phyloP scores from a whole-genome alignment of 2,113 vertebrate species.

The Pelobates fuscus region DNA sequence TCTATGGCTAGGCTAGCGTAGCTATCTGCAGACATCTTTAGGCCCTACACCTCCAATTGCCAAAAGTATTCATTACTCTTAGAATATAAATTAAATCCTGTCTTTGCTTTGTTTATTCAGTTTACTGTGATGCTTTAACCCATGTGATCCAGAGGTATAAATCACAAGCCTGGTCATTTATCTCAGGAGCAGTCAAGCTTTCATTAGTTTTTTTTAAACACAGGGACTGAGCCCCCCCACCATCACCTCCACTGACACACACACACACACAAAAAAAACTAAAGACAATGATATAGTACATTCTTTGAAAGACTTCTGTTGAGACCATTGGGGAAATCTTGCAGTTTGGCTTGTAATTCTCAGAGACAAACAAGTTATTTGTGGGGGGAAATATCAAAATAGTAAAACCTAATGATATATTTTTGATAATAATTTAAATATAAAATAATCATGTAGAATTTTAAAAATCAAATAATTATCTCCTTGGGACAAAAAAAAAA shows the following conservation, averaged over 20 bases:
- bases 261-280: too few relatives aligned
- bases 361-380: too few relatives aligned
- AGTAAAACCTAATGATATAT: too few relatives aligned
- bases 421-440: too few relatives aligned
- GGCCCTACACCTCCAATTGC: slow-evolving; percentile 53
- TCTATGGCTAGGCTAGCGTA: neutral
- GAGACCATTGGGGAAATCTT: neutral
- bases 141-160: slow-evolving; percentile 61
- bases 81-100: slow-evolving; percentile 67
- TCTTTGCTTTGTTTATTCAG: slow-evolving; percentile 67
- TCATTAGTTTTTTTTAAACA: neutral
- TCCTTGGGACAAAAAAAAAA: too few relatives aligned
- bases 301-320: neutral
- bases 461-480: too few relatives aligned
- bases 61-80: slow-evolving; percentile 63
- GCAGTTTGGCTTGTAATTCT: too few relatives aligned
- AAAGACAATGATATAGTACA: neutral
- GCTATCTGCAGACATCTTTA: neutral
- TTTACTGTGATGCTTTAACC: slow-evolving; percentile 72
- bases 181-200: slow-evolving; percentile 28
- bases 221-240: neutral
- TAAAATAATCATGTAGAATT: too few relatives aligned
- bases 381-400: too few relatives aligned
- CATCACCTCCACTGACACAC: neutral
- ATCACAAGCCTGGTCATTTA: slow-evolving; percentile 66